Evolutionary conservation across 2,888 invertebrate genomes (phyloP), one percentile per base, ranked within the genome.

Genomic region (Amblyjoppa proteus): DNA sequence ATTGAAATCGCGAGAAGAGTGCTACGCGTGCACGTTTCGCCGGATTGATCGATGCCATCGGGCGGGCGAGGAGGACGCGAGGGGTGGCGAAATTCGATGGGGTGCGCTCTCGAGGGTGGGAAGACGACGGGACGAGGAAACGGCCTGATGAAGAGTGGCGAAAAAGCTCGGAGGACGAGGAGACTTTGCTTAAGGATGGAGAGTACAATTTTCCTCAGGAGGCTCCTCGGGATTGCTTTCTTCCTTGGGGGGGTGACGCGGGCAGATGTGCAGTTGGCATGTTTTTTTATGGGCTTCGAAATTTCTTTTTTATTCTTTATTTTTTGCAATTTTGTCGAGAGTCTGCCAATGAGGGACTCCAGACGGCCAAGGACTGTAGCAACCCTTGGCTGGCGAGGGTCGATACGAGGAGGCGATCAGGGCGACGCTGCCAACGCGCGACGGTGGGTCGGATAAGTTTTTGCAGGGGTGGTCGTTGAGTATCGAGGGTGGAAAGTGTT

Each of bases 361-460:
- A 5, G 16, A n/a, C 16, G 64, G 64, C 25, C 51, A 51, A 51
- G n/a, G 75, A 75, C 51, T 64, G 75, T 66, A 7, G 86, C 88
- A 89, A 86, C 84, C 86, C 78, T 49, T 86, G 81, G 81, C 70
- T 83, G 81, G 87, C 66, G 83, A 83, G 86, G 92, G 91, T 91
- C 92, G 92, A 92, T 92, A 92, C 90, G 89, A 88, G 89, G 84
- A 82, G 81, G 86, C 90, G 92, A 91, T 89, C 78, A 88, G 81
- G 89, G 92, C 92, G 92, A 91, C 90, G 75, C 92, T 89, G 82
- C 89, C 90, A 89, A 69, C 82, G 85, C 58, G 77, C 87, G 84
- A 86, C 69, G 45, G 45, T 49, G 56, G 53, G 81, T 34, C 66
- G 41, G 13, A 20, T 3, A 75, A 76, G 58, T 74, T 53, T 41